Conservation (phyloP, 2,888 invertebrate genomes). For the Allacma fusca region DNA sequence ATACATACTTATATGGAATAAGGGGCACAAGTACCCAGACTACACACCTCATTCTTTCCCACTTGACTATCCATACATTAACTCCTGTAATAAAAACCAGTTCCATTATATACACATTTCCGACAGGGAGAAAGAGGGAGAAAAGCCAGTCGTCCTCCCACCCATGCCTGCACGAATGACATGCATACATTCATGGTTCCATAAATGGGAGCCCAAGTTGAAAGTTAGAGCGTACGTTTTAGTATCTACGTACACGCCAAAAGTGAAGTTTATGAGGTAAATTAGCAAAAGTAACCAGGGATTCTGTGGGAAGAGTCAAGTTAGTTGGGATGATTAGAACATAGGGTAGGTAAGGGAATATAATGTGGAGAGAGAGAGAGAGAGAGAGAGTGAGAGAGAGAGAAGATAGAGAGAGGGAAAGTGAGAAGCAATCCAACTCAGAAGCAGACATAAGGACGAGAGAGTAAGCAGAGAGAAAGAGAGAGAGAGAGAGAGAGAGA, state of each 20-base stretch:
- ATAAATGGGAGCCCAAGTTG: too few species aligned
- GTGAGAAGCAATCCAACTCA: background rate
- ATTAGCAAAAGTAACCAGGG: conserved; percentile 20
- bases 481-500: background rate
- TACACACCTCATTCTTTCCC: too few species aligned
- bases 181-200: too few species aligned
- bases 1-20: too few species aligned
- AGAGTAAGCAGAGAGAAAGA: conserved; percentile 10
- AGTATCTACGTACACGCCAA: background rate
- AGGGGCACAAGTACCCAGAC: too few species aligned
- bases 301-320: conserved; percentile 25
- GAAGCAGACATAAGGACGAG: background rate
- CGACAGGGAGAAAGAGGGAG: background rate
- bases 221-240: too few species aligned
- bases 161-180: too few species aligned
- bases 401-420: background rate
- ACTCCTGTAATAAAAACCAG: too few species aligned
- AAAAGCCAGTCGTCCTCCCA: too few species aligned
- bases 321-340: conserved; percentile 39
- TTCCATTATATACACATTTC: background rate
- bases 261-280: conserved; percentile 26
- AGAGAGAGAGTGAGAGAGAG: too few species aligned
- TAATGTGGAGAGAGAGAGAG: background rate
- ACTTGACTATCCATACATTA: too few species aligned
- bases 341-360: conserved; percentile 40